These are phyloP conservation scores for Cichladusa arquata DNA, from an alignment of 2,113 vertebrate species.

Conservation along the genomic window DNA sequence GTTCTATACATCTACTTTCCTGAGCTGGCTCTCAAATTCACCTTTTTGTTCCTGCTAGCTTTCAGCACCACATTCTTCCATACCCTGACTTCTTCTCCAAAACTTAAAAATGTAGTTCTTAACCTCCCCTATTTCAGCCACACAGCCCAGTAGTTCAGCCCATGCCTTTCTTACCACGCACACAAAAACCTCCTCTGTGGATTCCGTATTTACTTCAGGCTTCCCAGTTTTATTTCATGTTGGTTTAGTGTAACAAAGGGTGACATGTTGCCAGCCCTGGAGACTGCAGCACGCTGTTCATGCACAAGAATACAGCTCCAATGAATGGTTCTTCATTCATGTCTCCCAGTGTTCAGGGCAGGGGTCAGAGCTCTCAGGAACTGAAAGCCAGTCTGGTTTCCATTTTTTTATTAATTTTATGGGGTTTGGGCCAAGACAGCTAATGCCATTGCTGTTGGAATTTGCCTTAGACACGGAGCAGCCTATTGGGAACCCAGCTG, in stretches of 20 bases:
- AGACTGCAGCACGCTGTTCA: neutral
- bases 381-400: neutral
- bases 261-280: neutral
- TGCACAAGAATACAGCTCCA: neutral
- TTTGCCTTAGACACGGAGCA: neutral
- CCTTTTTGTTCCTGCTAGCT: neutral
- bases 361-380: neutral
- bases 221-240: neutral
- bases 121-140: neutral
- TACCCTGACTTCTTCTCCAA: neutral
- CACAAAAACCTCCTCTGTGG: neutral
- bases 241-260: neutral
- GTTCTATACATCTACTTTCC: neutral
- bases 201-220: neutral
- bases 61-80: accelerated
- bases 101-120: neutral
- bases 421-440: neutral
- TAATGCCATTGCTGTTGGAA: neutral
- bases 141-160: neutral
- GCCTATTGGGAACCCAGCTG: neutral
- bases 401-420: neutral
- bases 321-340: neutral
- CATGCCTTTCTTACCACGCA: neutral
- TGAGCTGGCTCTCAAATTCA: neutral
- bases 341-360: neutral